Base-by-base conservation (phyloP, 2,113 vertebrate genomes). In the Edolisoma coerulescens region DNA sequence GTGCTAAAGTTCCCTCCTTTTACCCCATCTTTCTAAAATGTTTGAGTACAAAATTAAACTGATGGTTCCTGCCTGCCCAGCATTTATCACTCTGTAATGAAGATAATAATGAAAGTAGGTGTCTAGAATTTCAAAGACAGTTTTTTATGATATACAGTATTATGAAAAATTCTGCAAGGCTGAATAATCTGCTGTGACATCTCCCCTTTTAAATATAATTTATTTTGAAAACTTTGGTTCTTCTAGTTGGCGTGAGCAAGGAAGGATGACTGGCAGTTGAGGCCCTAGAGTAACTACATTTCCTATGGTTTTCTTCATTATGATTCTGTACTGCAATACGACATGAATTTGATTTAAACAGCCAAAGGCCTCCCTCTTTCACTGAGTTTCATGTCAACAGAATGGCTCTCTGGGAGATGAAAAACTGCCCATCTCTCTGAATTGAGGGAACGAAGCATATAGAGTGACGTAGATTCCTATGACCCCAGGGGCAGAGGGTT, bases 291-390 rank as follows among this genome's bases (percentile, higher is more conserved):
- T 77, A 65, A 33, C 59, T 92, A 35, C 16, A 84, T 84, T 92
- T 95, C 76, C 76, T 75, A 27, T 80, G 59, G 39, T 80, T 88
- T 83, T 65, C 88, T 94, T 96, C 88, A 84, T 88, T 95, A 86
- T 11, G 35, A 78, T 90, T 80, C 92, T 78, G 76, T 52, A 42
- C 68, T 78, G 33, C 35, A 67, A 32, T 28, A 59, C 49, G 74
- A 54, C 10, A 6, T 42, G 64, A 78, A 75, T 81, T 73, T 84
- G 64, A 87, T 84, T 89, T 59, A 35, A 70, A 67, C 30, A 84
- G 86, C 73, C 84, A 75, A 87, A 91, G 89, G 84, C 89, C 56
- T 92, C 76, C 17, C 41, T 83, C 63, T 65, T 83, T 79, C 85
- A 44, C 35, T 16, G 39, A 71, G 44, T 67, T 90, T 61, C 73